Evolutionary conservation across 1,140 invertebrate species (phyloP), one percentile per base, ranked within the genome.

Genomic region (Zaprionus tsacasi): DNA sequence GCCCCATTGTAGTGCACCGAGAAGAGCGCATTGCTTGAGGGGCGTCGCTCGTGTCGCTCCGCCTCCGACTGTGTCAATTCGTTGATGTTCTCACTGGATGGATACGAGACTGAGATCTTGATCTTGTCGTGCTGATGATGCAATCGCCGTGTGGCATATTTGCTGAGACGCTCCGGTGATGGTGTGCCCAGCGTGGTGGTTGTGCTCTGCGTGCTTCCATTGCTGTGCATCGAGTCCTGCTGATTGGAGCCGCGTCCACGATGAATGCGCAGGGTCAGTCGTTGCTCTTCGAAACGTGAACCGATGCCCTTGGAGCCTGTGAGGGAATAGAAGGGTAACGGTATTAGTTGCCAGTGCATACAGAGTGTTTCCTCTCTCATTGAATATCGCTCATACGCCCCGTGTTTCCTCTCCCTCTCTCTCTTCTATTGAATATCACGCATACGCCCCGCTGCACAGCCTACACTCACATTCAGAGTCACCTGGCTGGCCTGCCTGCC

Each of bases 211-310:
- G 91, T 92, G 75, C 91, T 92, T 12, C 91, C 91, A 48, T 92
- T 92, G 71, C 91, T 92, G 65, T 92, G 81, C 67, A 90, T 87
- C 6, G 89, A 91, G 60, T 91, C 91, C 56, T 92, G 89, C 54
- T 92, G 88, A 48, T 92, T 88, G 8, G 85, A 90, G 36, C 91
- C 88, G 15, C 91, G 76, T 1, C 97, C 97, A 3, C 98, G 94
- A 92, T 99, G 98, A 79, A 99, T 98, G 61, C 98, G 95, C 55
- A 99, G 93, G 0, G 98, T 99, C 27, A 99, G 93, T 27, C 97
- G 95, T 91, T 98, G 97, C 91, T 98, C 97, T 77, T 98, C 96
- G 92, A 97, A 96, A 50, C 96, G 93, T 11, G 91, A 91, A 93
- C 57, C 90, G 61, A 95, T 91, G 21, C 94, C 94, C 67, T 92